Base-by-base conservation (phyloP, 1,140 invertebrate genomes). In the Neodiprion pinetum region DNA sequence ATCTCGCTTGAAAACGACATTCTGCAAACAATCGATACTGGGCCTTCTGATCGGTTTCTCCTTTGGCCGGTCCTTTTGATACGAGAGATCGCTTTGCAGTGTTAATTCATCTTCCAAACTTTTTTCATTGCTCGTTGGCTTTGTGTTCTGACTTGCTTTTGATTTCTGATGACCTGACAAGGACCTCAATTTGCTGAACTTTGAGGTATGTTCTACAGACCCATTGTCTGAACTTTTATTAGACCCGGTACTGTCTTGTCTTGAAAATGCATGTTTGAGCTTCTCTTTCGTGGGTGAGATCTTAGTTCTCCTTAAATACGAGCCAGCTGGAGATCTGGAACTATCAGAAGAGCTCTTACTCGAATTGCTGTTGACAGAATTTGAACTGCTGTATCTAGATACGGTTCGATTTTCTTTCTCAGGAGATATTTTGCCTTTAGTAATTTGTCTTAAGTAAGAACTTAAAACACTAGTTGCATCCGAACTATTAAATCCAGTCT, bases 261-360 rank as follows among this genome's bases (percentile, higher is more conserved):
- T 69, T 0, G 71, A 77, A 74, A 87, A 87, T 2, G 86, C 87
- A 67, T 74, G 83, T 74, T 81, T 86, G 4, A 80, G 75, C 10
- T 81, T 81, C 53, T 88, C 87, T 48, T 88, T 87, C 10, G 86
- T 87, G 0, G 87, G 87, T 0, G 87, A 88, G 74, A 88, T 88
- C 73, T 88, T 88, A 9, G 86, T 87, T 11, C 87, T 82, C 48
- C 87, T 79, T 12, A 88, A 72, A 72, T 86, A 86, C 17, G 81
- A 85, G 40, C 83, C 81, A 3, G 74, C 21, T 7, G 81, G 77
- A 8, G 80, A 70, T 70, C 82, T 86, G 0, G 74, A 21, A 12
- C 84, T 1, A 48, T 68, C 1, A 50, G 17, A 9, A 28, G 47
- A 61, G 76, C 80, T 65, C 80, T 80, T 9, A 71, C 70, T 48